Base-by-base conservation (phyloP, 2,113 vertebrate species). In the Cottus gobio region DNA sequence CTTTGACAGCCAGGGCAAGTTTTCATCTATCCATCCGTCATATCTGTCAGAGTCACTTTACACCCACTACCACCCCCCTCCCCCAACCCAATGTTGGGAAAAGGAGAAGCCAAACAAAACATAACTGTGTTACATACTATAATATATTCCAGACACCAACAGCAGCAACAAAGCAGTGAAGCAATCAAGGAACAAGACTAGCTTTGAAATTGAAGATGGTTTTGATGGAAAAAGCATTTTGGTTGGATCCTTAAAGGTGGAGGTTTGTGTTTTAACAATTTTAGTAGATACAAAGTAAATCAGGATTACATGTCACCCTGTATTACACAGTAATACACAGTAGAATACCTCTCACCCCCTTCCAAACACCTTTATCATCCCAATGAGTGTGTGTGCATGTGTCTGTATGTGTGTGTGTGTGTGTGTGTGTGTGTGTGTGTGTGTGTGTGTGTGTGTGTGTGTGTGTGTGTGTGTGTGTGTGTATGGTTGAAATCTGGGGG, bases 1-100 rank as follows among this genome's bases (percentile, higher is more conserved):
- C 44, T 54, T 52, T 91, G 90, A 89, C 91, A 92, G 88, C 81
- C 20, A 84, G 89, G 86, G 84, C 82, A 79, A 83, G 68, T 84
- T 87, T 90, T 85, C 86, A 76, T 90, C 83, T 71, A 77, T 84
- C 82, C 82, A 89, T 85, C 80, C 46, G 61, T 90, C 84, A 84
- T 84, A 85, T 87, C 77, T 90, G 84, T 89, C 84, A 89, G 71
- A 57, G 48, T 74, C 77, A 68, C 79, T 84, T 90, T 85, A 90
- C 70, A 85, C 82, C 22, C 79, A 26, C 62, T 18, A 52, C 30
- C 82, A 75, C 61, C 36, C 36, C 36, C 36, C 36, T 9, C 36
- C 36, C 36, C 36, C 36, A 9, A 5, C 36, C 52, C 46, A 30
- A 54, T 75, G 62, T 63, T 57, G 75, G 71, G 34, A 72, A 87